phyloP scores from a whole-genome alignment of 2,888 invertebrate species.

The Ophion obscuratus region DNA sequence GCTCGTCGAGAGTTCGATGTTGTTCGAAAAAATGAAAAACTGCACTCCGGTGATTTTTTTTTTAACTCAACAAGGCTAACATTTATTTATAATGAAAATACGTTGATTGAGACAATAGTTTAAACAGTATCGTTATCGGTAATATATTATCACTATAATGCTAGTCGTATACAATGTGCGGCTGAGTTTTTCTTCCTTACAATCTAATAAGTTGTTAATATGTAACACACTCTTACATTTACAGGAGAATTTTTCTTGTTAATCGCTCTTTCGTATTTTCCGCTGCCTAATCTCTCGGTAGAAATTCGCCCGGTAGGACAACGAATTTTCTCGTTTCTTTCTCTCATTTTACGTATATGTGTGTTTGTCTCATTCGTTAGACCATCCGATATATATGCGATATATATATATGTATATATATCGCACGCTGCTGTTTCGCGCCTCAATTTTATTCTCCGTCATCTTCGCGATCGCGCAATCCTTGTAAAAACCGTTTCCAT shows the following conservation, averaged over 20 bases:
- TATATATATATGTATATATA: conserved; percentile 39
- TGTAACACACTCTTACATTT: conserved; percentile 66
- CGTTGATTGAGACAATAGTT: conserved; percentile 84
- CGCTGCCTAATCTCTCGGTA: conserved; percentile 55
- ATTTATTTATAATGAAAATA: conserved; percentile 85
- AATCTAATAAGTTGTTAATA: conserved; percentile 73
- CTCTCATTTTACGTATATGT: conserved; percentile 53
- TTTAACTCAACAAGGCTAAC: conserved; percentile 84
- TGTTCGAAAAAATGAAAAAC: conserved; percentile 65
- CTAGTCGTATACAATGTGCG: conserved; percentile 84
- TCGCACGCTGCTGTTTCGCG: conserved; percentile 42
- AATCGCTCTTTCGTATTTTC: conserved; percentile 63
- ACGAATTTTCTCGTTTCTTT: conserved; percentile 15
- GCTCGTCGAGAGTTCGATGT: conserved; percentile 67
- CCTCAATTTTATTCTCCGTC: conserved; percentile 52
- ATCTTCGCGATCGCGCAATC: conserved; percentile 8
- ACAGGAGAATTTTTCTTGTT: conserved; percentile 63
- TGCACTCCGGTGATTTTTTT: conserved; percentile 69
- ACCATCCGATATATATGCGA: conserved; percentile 50
- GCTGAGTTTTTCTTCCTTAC: conserved; percentile 78
- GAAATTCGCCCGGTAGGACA: conserved; percentile 48
- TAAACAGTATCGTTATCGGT: conserved; percentile 84
- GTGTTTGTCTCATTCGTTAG: conserved; percentile 53
- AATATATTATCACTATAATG: conserved; percentile 83
- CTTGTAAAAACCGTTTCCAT: conserved; percentile 56